A percentile compares a stretch with the other conserved stretches of the same genome.
Conservation (phyloP, 2,888 invertebrate species). For the Andrena haemorrhoa region DNA sequence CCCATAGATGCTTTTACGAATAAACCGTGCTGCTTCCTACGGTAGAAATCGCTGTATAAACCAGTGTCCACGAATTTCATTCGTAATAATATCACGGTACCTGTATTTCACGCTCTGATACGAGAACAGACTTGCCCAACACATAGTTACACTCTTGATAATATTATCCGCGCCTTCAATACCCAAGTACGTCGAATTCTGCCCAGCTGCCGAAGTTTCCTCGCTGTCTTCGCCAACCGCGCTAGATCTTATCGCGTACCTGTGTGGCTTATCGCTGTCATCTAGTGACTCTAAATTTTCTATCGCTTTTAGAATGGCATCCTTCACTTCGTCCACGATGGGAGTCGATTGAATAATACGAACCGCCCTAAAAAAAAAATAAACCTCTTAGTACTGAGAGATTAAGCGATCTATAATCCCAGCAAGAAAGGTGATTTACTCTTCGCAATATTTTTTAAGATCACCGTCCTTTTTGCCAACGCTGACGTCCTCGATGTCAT, state of each 20-base stretch:
- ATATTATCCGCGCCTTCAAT: constrained; percentile 87
- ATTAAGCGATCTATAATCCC: background rate
- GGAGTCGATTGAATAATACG: constrained; percentile 83
- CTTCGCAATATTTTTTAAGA: constrained; percentile 86
- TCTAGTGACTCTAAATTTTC: constrained; percentile 73
- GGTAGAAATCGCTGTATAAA: background rate
- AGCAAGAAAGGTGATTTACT: constrained; percentile 77
- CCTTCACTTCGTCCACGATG: constrained; percentile 83
- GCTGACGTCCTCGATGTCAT: constrained; percentile 86
- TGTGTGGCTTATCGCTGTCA: constrained; percentile 48
- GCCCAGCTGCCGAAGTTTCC: constrained; percentile 93
- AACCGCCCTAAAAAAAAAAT: constrained; percentile 83
- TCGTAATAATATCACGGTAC: constrained; percentile 81
- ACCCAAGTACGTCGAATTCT: constrained; percentile 92
- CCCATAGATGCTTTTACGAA: constrained; percentile 89
- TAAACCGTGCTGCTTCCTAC: constrained; percentile 90
- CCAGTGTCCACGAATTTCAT: background rate
- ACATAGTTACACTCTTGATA: constrained; percentile 87
- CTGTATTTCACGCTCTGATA: constrained; percentile 92
- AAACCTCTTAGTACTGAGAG: background rate
- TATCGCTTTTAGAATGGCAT: constrained; percentile 79
- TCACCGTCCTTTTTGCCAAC: constrained; percentile 85
- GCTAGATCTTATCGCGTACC: constrained; percentile 89
- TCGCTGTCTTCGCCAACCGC: constrained; percentile 93
- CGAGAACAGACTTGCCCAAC: constrained; percentile 94